These are phyloP conservation scores for Carduelis carduelis DNA, from an alignment of 2,797 vertebrate genomes.

Conservation along the genomic window DNA sequence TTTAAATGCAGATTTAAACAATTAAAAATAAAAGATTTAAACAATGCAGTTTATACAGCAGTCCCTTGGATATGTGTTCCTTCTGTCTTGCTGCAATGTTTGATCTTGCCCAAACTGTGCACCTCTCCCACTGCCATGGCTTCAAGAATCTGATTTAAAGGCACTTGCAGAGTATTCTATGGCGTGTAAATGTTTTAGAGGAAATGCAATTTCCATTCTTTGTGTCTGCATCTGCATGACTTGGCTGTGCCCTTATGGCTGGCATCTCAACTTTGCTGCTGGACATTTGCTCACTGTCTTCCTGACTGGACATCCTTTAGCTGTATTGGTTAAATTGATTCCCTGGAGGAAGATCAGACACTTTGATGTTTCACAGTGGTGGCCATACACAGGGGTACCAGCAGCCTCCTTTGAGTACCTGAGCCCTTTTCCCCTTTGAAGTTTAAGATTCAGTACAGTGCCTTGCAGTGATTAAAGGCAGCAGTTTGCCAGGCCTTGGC, in stretches of 20 bases:
- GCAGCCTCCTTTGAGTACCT: background rate
- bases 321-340: background rate
- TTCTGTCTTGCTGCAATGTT: background rate
- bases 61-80: background rate
- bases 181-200: background rate
- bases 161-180: background rate
- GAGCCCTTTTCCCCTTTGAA: background rate
- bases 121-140: background rate
- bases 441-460: background rate
- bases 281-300: too few relatives aligned
- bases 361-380: background rate
- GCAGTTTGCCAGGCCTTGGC: background rate
- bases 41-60: background rate
- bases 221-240: background rate
- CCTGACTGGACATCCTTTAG: background rate
- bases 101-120: background rate
- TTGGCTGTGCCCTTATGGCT: background rate
- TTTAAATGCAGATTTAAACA: too few relatives aligned
- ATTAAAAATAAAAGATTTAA: too few relatives aligned
- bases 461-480: background rate
- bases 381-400: background rate
- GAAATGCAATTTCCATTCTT: background rate
- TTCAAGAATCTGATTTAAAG: background rate
- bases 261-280: too few relatives aligned
- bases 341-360: background rate